Base-by-base conservation (phyloP, 2,888 invertebrate genomes). In the Eupithecia pulchellata region DNA sequence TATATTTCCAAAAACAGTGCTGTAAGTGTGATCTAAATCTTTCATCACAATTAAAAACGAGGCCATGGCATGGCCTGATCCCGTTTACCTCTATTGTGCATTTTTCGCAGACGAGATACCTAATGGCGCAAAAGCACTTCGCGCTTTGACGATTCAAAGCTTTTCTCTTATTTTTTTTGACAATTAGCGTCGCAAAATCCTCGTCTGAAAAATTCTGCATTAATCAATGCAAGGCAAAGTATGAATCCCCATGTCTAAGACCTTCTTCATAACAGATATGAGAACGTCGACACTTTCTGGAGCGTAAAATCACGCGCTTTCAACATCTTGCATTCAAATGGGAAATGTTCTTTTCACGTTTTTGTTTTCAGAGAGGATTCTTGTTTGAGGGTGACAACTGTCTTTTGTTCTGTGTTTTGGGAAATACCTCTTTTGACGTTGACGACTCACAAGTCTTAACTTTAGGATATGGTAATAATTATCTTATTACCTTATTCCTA, bases 251-350 rank as follows among this genome's bases (percentile, higher is more conserved):
- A 73, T 71, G 42, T 66, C 61, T 32, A n/a, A 68, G 64, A 32
- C 63, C 25, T 17, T 60, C 57, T 34, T 69, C 64, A n/a, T n/a
- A n/a, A n/a, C n/a, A n/a, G n/a, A n/a, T 71, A 69, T 63, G 69
- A 71, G 64, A 52, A 71, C 73, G 67, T 75, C 70, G 71, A 71
- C 67, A 66, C 64, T 57, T 75, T 77, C 71, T 75, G 69, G 73
- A 69, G 75, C 75, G 65, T 68, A 72, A 74, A 73, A 74, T 70
- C 68, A 65, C 71, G 52, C 64, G 65, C 30, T 73, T 74, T 72
- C 71, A 67, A 64, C 69, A 72, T 72, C 65, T 72, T 69, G 69
- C 69, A 61, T 74, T 75, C 74, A 70, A 75, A 74, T 68, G 68
- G 62, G 60, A 64, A 62, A 69, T 68, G 69, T 72, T 58, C 39